Percentiles rank a stretch among this genome's conserved stretches.
These are phyloP conservation scores for Petrosia ficiformis DNA, from an alignment of 37 sponge, comb jelly and placozoan species.

Conservation along the genomic window DNA sequence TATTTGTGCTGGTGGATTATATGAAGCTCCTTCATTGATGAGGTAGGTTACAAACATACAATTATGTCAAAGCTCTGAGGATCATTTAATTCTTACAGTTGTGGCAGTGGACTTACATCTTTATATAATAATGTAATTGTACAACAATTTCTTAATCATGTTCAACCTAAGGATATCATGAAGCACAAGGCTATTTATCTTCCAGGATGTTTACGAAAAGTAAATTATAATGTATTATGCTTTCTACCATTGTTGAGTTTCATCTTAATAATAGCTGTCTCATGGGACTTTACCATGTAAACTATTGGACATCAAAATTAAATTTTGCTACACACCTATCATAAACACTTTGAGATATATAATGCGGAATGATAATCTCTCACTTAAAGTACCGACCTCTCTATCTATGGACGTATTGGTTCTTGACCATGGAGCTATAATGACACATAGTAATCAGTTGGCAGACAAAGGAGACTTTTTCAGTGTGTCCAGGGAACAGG, in stretches of 20 bases:
- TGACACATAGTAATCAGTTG: background rate
- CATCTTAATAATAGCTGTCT: background rate
- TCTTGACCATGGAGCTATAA: background rate
- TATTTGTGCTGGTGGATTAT: conserved; percentile 9
- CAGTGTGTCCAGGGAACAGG: background rate
- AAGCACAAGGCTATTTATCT: background rate
- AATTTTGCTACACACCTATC: background rate
- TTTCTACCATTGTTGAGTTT: background rate
- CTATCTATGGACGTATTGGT: background rate
- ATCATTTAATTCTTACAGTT: background rate
- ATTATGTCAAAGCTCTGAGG: background rate
- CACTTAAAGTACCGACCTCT: background rate
- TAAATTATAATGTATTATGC: background rate
- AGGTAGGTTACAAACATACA: background rate
- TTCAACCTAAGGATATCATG: background rate
- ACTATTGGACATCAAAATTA: background rate
- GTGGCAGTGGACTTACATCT: background rate
- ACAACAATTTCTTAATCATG: background rate
- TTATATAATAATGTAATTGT: background rate
- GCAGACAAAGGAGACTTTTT: background rate
- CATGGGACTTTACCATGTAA: background rate
- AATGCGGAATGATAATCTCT: background rate
- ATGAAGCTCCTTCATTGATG: background rate
- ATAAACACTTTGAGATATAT: too few species aligned
- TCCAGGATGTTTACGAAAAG: background rate